Conservation (phyloP, 1,140 invertebrate species). For the Temnothorax nylanderi region DNA sequence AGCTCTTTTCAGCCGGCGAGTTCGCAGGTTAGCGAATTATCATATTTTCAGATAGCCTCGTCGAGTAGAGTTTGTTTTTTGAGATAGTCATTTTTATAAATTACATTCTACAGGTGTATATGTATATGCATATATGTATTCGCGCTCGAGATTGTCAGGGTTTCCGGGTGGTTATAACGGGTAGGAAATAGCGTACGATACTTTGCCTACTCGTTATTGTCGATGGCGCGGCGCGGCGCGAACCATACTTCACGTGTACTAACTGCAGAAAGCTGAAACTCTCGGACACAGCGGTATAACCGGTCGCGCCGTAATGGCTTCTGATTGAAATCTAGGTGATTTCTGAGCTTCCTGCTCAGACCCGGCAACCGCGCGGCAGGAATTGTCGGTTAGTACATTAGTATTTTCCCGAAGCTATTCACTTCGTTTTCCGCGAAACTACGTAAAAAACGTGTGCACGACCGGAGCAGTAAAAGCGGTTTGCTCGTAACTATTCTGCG, state of each 20-base stretch:
- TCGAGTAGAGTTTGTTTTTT: neutral
- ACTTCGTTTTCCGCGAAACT: constrained; percentile 35
- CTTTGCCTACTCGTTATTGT: constrained; percentile 40
- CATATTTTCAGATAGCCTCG: neutral
- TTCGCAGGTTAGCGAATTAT: neutral
- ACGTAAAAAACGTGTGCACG: constrained; percentile 7
- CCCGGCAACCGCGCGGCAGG: neutral
- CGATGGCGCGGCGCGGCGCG: neutral
- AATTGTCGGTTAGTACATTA: constrained; percentile 26
- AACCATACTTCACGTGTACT: constrained; percentile 55
- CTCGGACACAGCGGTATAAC: constrained; percentile 63
- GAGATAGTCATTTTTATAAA: neutral
- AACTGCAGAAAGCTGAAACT: constrained; percentile 61
- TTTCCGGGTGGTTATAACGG: constrained; percentile 66
- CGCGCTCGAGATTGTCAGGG: constrained; percentile 66
- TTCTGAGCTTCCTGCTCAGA: constrained; percentile 68
- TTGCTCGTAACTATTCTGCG: constrained; percentile 14
- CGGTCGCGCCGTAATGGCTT: constrained; percentile 68
- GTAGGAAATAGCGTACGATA: constrained; percentile 61
- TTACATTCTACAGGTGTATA: neutral
- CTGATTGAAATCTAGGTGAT: constrained; percentile 80
- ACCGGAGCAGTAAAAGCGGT: constrained; percentile 6
- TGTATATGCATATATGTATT: constrained; percentile 48
- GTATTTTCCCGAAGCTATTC: constrained; percentile 36
- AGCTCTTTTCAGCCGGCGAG: neutral